Evolutionary conservation across 2,888 invertebrate species (phyloP).

Genomic region (Metellina segmentata): DNA sequence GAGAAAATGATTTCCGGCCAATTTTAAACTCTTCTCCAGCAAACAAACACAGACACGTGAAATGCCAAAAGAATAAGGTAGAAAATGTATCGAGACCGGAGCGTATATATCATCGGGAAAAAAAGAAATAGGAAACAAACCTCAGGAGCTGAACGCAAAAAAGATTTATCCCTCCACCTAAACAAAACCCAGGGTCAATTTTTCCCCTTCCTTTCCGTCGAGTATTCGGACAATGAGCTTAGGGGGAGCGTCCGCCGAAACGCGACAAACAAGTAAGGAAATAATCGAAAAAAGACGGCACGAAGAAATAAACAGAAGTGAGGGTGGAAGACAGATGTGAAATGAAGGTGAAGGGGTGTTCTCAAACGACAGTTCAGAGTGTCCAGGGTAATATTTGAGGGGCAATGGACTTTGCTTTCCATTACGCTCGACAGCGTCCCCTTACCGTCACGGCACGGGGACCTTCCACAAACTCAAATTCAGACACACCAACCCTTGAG

Average conservation of each 20-base stretch:
- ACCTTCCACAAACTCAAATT: conserved; percentile 24
- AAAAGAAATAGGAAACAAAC: conserved; percentile 71
- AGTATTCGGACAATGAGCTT: conserved; percentile 66
- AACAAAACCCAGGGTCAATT: conserved; percentile 61
- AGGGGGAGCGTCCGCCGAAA: conserved; percentile 43
- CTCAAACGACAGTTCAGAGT: conserved; percentile 61
- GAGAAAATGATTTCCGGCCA: conserved; percentile 73
- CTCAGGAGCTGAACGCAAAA: conserved; percentile 42
- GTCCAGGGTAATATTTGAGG: conserved; percentile 58
- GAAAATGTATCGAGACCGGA: conserved; percentile 64
- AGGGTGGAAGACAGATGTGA: conserved; percentile 60
- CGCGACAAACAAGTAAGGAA: conserved; percentile 61
- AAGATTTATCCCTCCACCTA: conserved; percentile 70
- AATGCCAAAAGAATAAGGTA: conserved; percentile 41
- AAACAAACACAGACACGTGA: conserved; percentile 67
- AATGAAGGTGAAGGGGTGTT: conserved; percentile 62
- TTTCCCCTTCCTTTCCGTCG: conserved; percentile 44
- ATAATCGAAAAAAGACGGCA: conserved; percentile 41
- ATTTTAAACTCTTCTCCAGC: conserved; percentile 66
- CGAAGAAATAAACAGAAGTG: conserved; percentile 20
- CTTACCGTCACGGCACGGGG: conserved; percentile 11
- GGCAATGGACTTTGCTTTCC: conserved; percentile 58
- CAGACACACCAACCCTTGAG: too few relatives aligned
- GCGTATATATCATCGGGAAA: conserved; percentile 47
- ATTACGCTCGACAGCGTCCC: conserved; percentile 40